Conservation (phyloP, 2,113 vertebrate species). For the Addax nasomaculatus region DNA sequence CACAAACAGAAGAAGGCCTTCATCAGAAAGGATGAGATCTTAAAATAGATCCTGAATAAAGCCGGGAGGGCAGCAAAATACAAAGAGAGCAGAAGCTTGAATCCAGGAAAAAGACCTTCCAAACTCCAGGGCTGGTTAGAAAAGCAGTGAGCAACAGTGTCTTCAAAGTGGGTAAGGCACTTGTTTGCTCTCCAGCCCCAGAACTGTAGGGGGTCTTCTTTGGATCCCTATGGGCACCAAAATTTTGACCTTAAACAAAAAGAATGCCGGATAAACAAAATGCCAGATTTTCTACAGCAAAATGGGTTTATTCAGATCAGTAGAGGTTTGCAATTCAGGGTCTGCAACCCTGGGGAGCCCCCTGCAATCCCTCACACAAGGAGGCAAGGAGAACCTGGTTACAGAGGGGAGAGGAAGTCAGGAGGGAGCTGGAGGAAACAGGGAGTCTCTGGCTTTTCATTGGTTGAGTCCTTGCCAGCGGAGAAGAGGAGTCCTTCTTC, state of each 20-base stretch:
- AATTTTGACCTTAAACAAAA: not conserved
- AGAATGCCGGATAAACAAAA: not conserved
- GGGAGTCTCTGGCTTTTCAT: not conserved
- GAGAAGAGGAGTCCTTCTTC: not conserved
- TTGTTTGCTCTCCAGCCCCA: not conserved
- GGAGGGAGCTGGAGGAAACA: not conserved
- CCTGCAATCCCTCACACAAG: not conserved
- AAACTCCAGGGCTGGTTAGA: not conserved
- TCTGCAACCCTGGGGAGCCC: not conserved
- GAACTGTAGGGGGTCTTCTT: not conserved
- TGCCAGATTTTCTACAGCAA: not conserved
- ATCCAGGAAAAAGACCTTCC: not conserved
- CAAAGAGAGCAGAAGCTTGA: not conserved
- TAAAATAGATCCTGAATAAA: not conserved
- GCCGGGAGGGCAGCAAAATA: not conserved
- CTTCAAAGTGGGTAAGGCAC: not conserved
- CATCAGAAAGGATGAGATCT: not conserved
- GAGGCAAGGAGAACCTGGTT: not conserved
- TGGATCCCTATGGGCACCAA: not conserved
- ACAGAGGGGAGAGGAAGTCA: not conserved
- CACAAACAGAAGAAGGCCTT: not conserved
- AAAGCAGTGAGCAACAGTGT: not conserved
- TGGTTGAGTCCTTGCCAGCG: not conserved
- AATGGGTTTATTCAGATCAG: not conserved
- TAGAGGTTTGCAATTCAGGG: not conserved